phyloP scores from a whole-genome alignment of 2,113 vertebrate species.

The Hippocampus barbouri region DNA sequence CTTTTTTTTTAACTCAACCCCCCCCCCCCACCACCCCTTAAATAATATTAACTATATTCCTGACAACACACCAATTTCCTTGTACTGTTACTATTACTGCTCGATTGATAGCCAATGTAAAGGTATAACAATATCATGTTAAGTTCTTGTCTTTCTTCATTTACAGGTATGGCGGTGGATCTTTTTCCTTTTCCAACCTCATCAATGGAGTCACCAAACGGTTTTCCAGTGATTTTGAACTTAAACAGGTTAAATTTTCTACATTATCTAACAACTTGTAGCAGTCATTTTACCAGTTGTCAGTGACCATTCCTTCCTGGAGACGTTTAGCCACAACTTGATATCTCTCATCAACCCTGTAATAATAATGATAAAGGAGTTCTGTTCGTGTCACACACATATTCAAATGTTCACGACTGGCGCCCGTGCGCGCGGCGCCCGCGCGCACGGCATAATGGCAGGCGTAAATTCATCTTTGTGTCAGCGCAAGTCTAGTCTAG shows the following conservation, averaged over 20 bases:
- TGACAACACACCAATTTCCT: background rate
- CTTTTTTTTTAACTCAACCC: too few species aligned
- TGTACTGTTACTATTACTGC: background rate
- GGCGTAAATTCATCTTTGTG: too few species aligned
- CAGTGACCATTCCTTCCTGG: background rate
- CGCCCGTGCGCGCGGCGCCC: too few species aligned
- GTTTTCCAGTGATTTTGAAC: conserved; percentile 80
- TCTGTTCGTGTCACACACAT: background rate
- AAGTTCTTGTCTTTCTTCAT: background rate
- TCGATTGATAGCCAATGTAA: background rate
- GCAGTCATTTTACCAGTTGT: background rate
- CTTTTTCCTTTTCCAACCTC: conserved; percentile 88
- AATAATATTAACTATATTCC: background rate
- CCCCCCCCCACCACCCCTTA: background rate
- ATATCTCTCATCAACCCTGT: background rate
- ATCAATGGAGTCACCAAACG: conserved; percentile 77
- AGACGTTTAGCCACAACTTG: background rate
- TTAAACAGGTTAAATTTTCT: conserved; percentile 76
- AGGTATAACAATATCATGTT: background rate
- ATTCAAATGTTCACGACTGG: background rate
- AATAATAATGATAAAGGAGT: background rate
- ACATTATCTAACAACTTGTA: background rate
- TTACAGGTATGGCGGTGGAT: conserved; percentile 83
- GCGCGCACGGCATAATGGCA: too few species aligned
- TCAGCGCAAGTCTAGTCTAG: too few species aligned